Percentiles rank a stretch among this genome's conserved stretches.
phyloP scores from a whole-genome alignment of 92 coral and sea anemone genomes.

The Pocillopora meandrina region DNA sequence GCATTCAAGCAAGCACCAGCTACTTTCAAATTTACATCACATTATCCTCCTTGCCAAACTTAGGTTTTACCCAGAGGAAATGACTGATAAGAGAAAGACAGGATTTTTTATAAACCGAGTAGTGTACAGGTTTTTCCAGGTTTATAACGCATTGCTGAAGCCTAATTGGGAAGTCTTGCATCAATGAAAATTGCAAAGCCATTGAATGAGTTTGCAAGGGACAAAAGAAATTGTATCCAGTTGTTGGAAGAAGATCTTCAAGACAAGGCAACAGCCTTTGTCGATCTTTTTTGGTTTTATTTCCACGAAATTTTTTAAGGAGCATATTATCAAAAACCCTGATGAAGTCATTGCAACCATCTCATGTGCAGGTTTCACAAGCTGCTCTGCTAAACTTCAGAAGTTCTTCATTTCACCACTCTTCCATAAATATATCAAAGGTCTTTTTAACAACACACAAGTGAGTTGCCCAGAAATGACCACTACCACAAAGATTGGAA shows the following conservation, averaged over 20 bases:
- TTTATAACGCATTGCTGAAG: too few relatives aligned
- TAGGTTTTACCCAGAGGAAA: too few relatives aligned
- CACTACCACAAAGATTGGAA: not conserved
- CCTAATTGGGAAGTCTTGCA: too few relatives aligned
- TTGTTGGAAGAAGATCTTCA: not conserved
- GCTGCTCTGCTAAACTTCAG: slow-evolving; percentile 10
- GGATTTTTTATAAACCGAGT: too few relatives aligned
- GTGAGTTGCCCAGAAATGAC: not conserved
- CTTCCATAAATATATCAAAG: not conserved
- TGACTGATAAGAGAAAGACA: too few relatives aligned
- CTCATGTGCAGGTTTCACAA: slow-evolving; percentile 13
- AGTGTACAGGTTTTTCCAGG: too few relatives aligned
- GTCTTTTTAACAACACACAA: not conserved
- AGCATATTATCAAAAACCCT: not conserved
- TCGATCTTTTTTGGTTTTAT: not conserved
- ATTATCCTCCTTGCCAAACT: too few relatives aligned
- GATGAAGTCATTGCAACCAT: not conserved
- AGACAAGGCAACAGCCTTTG: not conserved
- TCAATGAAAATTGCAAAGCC: not conserved
- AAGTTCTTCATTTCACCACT: not conserved
- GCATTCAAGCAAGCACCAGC: too few relatives aligned
- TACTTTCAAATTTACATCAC: too few relatives aligned
- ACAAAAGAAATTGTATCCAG: not conserved
- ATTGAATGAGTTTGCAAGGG: not conserved
- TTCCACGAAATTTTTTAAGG: not conserved